Evolutionary conservation across 2,797 vertebrate genomes (phyloP), one percentile per base, ranked within the genome.

Genomic region (Picus viridis): DNA sequence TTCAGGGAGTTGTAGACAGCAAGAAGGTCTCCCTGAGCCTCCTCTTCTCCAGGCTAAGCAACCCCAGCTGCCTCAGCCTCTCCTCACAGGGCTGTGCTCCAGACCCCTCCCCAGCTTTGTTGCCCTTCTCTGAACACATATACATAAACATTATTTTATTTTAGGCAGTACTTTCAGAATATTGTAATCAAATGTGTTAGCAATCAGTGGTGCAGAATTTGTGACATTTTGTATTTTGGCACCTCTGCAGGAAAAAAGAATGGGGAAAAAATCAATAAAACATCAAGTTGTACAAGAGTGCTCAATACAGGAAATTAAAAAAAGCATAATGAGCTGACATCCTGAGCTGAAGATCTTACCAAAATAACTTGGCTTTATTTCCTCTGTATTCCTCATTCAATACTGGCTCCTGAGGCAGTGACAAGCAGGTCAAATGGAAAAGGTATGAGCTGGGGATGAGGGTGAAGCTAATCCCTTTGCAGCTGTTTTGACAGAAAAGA

Each of bases 101-200:
- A 39, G 12, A 39, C 12, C 12, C 39, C 39, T 39, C 5, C 39
- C 39, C 39, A 39, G 39, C 39, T 12, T 39, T 39, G 39, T 39
- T 39, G 12, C 39, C 39, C 39, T 39, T 39, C 12, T 39, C 39
- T 39, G 39, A 12, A 39, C 39, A 39, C 39, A 39, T 11, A 39
- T 13, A 81, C 36, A 56, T 7, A 77, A 16, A 7, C 29, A 43
- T 86, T 56, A 49, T 20, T 86, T 49, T 7, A 59, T 67, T 76
- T 84, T 84, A 39, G 29, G 23, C 20, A 62, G 89, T 93, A n/a
- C 22, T 89, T 96, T 74, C 20, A 27, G 45, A 95, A 96, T 89
- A 83, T 59, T 2, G 45, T 79, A 45, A 89, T 84, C 57, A 90
- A 68, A 87, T 84, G 10, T 14, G 77, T 6, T 41, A 80, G 36